A percentile compares a stretch with the other conserved stretches of the same genome.
phyloP scores from a whole-genome alignment of 2,113 vertebrate genomes.

The Mustelus asterias region DNA sequence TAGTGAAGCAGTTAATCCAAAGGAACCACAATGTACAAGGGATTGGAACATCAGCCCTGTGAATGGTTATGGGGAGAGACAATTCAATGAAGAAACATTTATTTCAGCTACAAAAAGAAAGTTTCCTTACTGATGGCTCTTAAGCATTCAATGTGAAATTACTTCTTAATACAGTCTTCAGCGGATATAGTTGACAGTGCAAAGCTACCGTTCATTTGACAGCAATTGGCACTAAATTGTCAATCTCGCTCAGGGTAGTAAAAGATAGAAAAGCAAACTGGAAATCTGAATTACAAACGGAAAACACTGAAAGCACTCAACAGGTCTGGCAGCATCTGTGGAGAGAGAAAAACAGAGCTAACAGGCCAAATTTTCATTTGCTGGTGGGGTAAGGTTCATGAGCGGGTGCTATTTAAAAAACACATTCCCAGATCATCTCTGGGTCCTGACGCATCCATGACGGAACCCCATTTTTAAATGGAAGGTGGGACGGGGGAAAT shows the following conservation, averaged over 20 bases:
- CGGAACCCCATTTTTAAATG: too few relatives aligned
- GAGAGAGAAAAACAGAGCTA: not conserved
- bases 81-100: not conserved
- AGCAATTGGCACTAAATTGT: not conserved
- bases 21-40: not conserved
- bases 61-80: not conserved
- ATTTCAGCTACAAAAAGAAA: not conserved
- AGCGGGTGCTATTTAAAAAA: not conserved
- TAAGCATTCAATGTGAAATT: not conserved
- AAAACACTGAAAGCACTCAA: not conserved
- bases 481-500: too few relatives aligned
- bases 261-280: not conserved
- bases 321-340: not conserved
- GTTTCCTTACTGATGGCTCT: not conserved
- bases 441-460: too few relatives aligned
- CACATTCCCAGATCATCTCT: too few relatives aligned
- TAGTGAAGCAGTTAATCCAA: not conserved
- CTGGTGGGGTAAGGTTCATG: not conserved
- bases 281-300: not conserved
- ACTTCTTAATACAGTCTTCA: not conserved
- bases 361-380: not conserved
- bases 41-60: not conserved
- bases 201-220: not conserved
- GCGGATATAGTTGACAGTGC: not conserved
- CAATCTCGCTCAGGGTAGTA: not conserved